Conservation (phyloP, 1,140 invertebrate genomes). For the Grapholita molesta region DNA sequence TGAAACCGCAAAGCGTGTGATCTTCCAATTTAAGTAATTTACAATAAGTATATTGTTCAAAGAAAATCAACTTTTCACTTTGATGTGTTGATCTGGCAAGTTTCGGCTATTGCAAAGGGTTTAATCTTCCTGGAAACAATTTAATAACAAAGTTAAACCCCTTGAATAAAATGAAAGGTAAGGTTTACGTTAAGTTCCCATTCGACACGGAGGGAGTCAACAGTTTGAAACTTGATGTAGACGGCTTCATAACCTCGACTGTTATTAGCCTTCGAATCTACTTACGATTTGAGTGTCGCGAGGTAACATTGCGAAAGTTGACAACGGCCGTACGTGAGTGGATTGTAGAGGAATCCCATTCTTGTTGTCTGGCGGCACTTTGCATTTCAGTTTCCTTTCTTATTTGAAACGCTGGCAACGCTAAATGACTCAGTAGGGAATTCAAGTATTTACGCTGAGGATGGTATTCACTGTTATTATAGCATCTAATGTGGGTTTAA, state of each 20-base stretch:
- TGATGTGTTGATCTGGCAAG: constrained; percentile 9
- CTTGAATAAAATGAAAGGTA: constrained; percentile 3
- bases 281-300: constrained; percentile 56
- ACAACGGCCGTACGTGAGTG: constrained; percentile 60
- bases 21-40: neutral
- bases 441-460: constrained; percentile 13
- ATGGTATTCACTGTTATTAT: constrained; percentile 9
- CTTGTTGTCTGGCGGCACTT: constrained; percentile 43
- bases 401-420: constrained; percentile 25
- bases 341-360: constrained; percentile 54
- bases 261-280: constrained; percentile 55
- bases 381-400: constrained; percentile 42
- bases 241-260: constrained; percentile 44
- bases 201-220: neutral
- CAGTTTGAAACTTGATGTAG: constrained; percentile 16
- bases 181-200: constrained; percentile 13
- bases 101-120: constrained; percentile 1
- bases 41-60: neutral
- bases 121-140: constrained; percentile 12
- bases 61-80: constrained; percentile 6
- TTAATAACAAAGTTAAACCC: constrained; percentile 12
- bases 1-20: neutral
- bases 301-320: constrained; percentile 73
- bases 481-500: neutral
- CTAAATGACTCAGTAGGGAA: constrained; percentile 1